Base-by-base conservation (phyloP, 1,140 invertebrate species). In the Bilobella aurantiaca region DNA sequence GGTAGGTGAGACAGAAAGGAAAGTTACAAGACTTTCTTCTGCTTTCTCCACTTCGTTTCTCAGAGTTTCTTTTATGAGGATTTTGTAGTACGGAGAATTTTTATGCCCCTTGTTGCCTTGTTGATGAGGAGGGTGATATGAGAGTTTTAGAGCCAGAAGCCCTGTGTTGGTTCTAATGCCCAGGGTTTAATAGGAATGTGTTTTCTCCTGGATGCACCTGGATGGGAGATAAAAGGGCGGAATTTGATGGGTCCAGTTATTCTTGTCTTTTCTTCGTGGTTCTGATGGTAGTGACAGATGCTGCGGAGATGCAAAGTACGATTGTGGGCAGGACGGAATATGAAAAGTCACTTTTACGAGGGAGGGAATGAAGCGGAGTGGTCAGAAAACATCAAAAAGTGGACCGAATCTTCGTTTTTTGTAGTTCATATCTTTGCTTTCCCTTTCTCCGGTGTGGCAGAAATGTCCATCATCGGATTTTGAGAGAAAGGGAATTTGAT, bases 261-360 rank as follows among this genome's bases (percentile, higher is more conserved):
- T 12, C 8, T 18, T 18, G 34, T 42, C 8, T 8, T 18, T 42
- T 12, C 18, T 8, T 12, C 8, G 34, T 42, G 8, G 34, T 42
- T 12, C 8, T 42, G 34, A 18, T 18, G 8, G 34, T 42, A 42
- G 34, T 42, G 34, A 18, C 34, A 8, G 34, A 12, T 12, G 34
- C 18, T 8, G 18, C 34, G 8, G 18, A 8, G 8, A 42, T 42
- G 18, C 34, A 42, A 8, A 8, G 34, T 18, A 42, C 18, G 34
- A n/a, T 18, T 42, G 34, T 42, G 34, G 34, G 34, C 8, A 42
- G 8, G 34, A 23, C 53, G 47, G 59, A 69, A 69, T 69, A 72
- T 72, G 65, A 72, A 72, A 69, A 69, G 65, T 72, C 67, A 72
- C 69, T 69, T 71, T 72, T 72, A 72, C 70, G 68, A 72, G 63